These are phyloP conservation scores for Amphimedon queenslandica DNA, from an alignment of 37 sponge, comb jelly and placozoan species.

Conservation along the genomic window DNA sequence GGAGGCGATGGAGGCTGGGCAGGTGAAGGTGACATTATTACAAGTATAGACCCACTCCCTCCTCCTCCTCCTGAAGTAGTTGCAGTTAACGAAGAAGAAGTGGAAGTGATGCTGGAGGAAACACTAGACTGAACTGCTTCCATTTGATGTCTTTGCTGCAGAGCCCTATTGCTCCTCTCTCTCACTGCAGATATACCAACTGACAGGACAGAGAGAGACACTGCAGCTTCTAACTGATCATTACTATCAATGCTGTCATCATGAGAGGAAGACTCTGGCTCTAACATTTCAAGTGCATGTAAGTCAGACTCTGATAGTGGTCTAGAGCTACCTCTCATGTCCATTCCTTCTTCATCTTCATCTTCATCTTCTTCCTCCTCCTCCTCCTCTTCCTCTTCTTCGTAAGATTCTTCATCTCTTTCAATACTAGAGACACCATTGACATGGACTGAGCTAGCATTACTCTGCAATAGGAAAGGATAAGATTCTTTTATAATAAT, in stretches of 20 bases:
- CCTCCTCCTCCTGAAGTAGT: too few relatives aligned
- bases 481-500: too few relatives aligned
- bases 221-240: background rate
- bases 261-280: background rate
- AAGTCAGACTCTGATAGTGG: background rate
- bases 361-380: conserved; percentile 9
- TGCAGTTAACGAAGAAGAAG: too few relatives aligned
- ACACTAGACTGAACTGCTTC: too few relatives aligned
- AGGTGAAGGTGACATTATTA: too few relatives aligned
- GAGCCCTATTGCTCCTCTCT: too few relatives aligned
- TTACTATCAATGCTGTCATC: background rate
- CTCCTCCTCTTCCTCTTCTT: background rate
- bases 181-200: background rate
- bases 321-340: background rate
- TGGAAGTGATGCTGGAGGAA: too few relatives aligned
- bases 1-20: too few relatives aligned
- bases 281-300: background rate
- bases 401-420: background rate
- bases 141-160: too few relatives aligned
- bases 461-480: too few relatives aligned
- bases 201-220: background rate
- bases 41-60: too few relatives aligned
- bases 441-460: too few relatives aligned
- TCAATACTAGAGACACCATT: background rate
- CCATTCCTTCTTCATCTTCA: conserved; percentile 1